These are phyloP conservation scores for Pristionchus japonicus DNA, from an alignment of 2,888 invertebrate species.

Conservation along the genomic window DNA sequence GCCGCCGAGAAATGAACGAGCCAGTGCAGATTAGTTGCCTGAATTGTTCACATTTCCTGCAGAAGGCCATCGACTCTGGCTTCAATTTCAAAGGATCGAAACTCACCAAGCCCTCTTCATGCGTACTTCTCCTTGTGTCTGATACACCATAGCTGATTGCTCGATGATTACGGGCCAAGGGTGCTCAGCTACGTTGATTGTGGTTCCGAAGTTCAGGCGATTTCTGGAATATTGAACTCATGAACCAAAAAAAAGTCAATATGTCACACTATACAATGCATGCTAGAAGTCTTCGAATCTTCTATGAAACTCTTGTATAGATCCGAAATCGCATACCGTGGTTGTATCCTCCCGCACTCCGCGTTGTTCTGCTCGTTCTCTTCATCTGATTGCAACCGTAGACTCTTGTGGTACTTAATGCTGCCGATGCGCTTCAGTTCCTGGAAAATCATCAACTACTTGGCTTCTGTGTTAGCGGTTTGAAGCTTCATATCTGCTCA, in stretches of 20 bases:
- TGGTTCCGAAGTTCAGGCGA: not conserved
- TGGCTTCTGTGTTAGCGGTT: not conserved
- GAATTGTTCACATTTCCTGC: not conserved
- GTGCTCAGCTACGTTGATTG: not conserved
- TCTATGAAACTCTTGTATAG: not conserved
- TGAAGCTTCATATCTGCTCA: not conserved
- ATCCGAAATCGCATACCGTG: not conserved
- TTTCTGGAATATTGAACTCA: not conserved
- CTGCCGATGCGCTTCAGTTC: not conserved
- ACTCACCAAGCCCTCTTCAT: not conserved
- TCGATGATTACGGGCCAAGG: not conserved
- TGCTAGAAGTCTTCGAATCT: too few relatives aligned
- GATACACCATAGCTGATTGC: not conserved
- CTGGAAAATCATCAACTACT: too few relatives aligned
- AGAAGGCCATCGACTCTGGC: not conserved
- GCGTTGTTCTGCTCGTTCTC: not conserved
- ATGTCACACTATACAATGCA: too few relatives aligned
- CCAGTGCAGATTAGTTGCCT: not conserved
- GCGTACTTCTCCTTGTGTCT: not conserved
- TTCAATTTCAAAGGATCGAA: not conserved
- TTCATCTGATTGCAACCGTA: not conserved
- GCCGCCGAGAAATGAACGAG: not conserved
- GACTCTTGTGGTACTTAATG: not conserved
- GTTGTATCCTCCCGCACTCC: not conserved
- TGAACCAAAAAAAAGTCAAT: too few relatives aligned